A percentile compares a stretch with the other conserved stretches of the same genome.
Conservation (phyloP, 2,797 vertebrate genomes). For the Phataginus tetradactyla region DNA sequence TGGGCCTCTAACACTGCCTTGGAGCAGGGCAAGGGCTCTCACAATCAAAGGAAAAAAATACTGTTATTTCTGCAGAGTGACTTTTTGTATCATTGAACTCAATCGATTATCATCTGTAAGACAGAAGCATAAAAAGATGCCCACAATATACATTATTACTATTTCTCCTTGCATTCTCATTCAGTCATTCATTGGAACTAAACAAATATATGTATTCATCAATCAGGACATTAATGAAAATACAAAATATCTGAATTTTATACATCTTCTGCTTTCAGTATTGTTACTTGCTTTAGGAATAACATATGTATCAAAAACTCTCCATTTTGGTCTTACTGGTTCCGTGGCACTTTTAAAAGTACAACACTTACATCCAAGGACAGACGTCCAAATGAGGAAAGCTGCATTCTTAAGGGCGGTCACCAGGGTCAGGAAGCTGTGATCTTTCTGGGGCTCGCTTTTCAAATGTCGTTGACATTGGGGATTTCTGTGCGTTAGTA, state of each 20-base stretch:
- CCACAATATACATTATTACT: rapidly evolving
- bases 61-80: not conserved
- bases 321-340: not conserved
- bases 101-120: not conserved
- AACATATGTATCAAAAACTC: not conserved
- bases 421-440: not conserved
- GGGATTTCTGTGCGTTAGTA: conserved; percentile 4
- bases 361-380: not conserved
- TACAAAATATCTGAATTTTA: not conserved
- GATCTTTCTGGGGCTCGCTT: not conserved
- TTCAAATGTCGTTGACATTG: not conserved
- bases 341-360: not conserved
- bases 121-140: not conserved
- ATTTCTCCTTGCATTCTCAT: not conserved
- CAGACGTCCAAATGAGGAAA: not conserved
- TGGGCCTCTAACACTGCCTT: rapidly evolving
- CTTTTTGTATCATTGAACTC: not conserved
- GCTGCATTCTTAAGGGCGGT: not conserved
- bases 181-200: too few species aligned
- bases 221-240: not conserved
- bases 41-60: not conserved
- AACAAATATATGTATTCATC: not conserved
- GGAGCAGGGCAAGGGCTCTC: rapidly evolving
- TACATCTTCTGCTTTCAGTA: not conserved
- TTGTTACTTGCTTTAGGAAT: not conserved